These are phyloP conservation scores for Acanthopagrus latus DNA, from an alignment of 2,797 vertebrate species.

Conservation along the genomic window DNA sequence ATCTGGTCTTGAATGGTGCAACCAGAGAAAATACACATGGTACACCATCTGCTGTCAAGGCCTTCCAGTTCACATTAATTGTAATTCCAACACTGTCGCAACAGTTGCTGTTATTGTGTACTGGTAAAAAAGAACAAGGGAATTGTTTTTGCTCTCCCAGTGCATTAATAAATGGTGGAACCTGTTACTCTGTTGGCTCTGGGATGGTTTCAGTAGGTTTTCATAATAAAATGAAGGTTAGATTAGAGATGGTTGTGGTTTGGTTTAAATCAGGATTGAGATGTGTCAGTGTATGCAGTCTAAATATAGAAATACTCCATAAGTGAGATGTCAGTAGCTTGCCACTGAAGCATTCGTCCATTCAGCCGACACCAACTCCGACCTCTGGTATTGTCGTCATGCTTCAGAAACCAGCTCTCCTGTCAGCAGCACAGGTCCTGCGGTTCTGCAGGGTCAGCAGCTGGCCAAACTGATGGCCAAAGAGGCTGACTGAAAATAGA, in stretches of 20 bases:
- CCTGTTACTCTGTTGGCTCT: too few species aligned
- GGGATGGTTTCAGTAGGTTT: neutral
- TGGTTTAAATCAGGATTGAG: neutral
- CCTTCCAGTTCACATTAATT: neutral
- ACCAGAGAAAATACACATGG: neutral
- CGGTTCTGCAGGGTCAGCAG: constrained; percentile 15
- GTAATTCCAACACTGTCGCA: neutral
- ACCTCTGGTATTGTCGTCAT: constrained; percentile 29
- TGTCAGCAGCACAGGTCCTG: constrained; percentile 11
- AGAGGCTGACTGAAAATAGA: neutral
- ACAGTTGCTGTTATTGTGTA: neutral
- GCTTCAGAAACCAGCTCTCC: constrained; percentile 19
- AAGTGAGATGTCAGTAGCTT: constrained; percentile 22
- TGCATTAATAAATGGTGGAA: neutral
- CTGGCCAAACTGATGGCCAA: neutral
- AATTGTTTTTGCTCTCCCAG: neutral
- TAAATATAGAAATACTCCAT: neutral
- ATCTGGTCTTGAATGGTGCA: neutral
- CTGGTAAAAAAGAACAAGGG: neutral
- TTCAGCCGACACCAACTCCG: constrained; percentile 17
- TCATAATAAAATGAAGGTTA: neutral
- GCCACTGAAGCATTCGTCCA: constrained; percentile 25
- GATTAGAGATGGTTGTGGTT: neutral
- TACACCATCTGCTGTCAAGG: neutral
- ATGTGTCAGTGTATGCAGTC: neutral